These are phyloP conservation scores for Melanargia galathea DNA, from an alignment of 2,888 invertebrate species.

Conservation along the genomic window DNA sequence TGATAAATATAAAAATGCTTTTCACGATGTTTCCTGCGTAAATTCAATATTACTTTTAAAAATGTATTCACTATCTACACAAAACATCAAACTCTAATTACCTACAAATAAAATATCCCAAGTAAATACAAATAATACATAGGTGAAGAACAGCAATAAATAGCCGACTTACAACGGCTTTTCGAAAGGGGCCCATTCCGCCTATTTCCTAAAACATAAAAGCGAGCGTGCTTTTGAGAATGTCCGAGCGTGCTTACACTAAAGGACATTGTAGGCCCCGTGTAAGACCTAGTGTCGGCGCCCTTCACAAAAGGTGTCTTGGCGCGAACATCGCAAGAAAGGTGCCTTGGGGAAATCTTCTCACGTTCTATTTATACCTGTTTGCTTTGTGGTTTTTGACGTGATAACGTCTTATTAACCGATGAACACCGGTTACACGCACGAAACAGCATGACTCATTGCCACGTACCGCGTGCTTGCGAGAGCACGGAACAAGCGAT, in stretches of 20 bases:
- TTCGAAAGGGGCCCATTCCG: slow-evolving; percentile 9
- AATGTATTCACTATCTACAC: too few relatives aligned
- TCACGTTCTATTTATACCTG: slow-evolving; percentile 13
- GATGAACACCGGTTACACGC: too few relatives aligned
- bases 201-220: slow-evolving; percentile 31
- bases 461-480: too few relatives aligned
- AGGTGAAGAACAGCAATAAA: slow-evolving; percentile 29
- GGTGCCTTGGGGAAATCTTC: slow-evolving; percentile 24
- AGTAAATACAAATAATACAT: slow-evolving; percentile 5
- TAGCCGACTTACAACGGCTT: slow-evolving; percentile 28
- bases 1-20: too few relatives aligned
- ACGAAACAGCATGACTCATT: too few relatives aligned
- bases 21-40: too few relatives aligned
- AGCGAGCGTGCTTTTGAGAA: slow-evolving; percentile 33
- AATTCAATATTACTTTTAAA: too few relatives aligned
- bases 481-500: too few relatives aligned
- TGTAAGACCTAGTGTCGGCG: slow-evolving; percentile 22
- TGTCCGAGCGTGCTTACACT: slow-evolving; percentile 32
- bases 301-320: slow-evolving; percentile 30
- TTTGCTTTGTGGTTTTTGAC: not conserved
- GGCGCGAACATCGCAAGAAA: slow-evolving; percentile 22
- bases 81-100: too few relatives aligned
- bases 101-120: slow-evolving; percentile 2
- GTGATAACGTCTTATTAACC: not conserved
- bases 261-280: slow-evolving; percentile 35